Base-by-base conservation (phyloP, 2,797 vertebrate species). In the Alauda arvensis region DNA sequence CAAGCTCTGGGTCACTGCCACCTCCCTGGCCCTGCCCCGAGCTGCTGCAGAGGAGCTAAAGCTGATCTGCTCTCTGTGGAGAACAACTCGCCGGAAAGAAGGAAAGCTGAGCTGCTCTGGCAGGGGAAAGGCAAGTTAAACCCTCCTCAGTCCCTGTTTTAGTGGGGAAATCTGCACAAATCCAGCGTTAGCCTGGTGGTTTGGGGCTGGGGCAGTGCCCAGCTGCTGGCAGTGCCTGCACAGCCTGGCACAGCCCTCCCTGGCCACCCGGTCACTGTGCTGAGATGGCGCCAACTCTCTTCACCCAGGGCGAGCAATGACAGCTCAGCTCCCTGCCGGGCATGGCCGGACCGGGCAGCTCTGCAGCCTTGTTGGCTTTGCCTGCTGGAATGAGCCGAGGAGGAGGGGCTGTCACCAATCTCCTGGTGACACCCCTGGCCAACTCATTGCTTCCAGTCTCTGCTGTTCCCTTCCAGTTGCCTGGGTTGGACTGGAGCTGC, bases 121-220 rank as follows among this genome's bases (percentile, higher is more conserved):
- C 85, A 78, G 57, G 42, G 45, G 52, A 76, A 77, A 92, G 51
- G 76, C 61, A 74, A 92, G 52, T 77, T 65, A 75, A 93, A n/a
- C 29, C 28, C 52, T 31, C 7, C 57, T 29, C 43, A 19, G 25
- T 72, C 33, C 12, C 42, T 59, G 59, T 45, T 91, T 82, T 71
- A 29, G 12, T 55, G 56, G 63, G 66, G 66, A 91, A 92, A 93
- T 92, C 57, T 89, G 87, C 76, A 91, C 78, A 84, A 87, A 88
- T 89, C 45, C 69, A 56, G 89, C 25, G 66, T 84, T 82, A 82
- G 52, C 46, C 72, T 76, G 81, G 86, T 5, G 42, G 65, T 85
- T 69, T 56, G 53, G 75, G 80, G 52, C 52, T 85, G 77, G 80
- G 77, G 71, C 78, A 74, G 56, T 76, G 49, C 71, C 69, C 62